Percentiles rank a stretch among this genome's conserved stretches.
These are phyloP conservation scores for Aphaenogaster floridana DNA, from an alignment of 1,140 invertebrate species.

Conservation along the genomic window DNA sequence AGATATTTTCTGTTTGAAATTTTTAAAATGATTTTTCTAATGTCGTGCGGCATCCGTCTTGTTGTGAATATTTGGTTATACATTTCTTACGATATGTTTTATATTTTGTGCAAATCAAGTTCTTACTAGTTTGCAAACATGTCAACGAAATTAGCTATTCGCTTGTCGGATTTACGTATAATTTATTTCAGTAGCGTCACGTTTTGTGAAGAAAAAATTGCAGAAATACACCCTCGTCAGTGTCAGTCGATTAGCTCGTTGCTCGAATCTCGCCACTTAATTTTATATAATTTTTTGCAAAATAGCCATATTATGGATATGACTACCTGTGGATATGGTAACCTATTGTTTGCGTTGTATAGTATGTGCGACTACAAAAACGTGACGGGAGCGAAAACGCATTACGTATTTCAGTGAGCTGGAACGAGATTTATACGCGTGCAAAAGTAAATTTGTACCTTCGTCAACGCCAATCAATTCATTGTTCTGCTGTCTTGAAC, in stretches of 20 bases:
- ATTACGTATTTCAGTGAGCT: constrained; percentile 1
- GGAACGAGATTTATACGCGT: background rate
- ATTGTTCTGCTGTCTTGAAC: constrained; percentile 18
- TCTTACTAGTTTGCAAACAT: constrained; percentile 8
- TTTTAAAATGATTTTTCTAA: constrained; percentile 5
- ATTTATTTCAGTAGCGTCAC: constrained; percentile 4
- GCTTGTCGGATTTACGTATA: constrained; percentile 18
- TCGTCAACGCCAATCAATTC: constrained; percentile 47
- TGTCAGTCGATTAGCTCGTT: background rate
- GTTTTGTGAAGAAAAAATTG: background rate
- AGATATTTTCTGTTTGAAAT: background rate
- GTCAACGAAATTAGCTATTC: background rate
- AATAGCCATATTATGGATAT: background rate
- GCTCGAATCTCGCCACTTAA: background rate
- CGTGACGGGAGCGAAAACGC: background rate
- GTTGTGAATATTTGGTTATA: background rate
- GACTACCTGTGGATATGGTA: background rate
- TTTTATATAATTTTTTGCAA: constrained; percentile 17
- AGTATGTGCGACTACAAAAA: background rate
- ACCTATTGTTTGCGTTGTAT: background rate
- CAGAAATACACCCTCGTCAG: background rate
- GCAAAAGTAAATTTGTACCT: constrained; percentile 38
- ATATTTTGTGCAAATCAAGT: constrained; percentile 19
- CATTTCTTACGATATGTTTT: background rate
- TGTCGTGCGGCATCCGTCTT: background rate